Percentiles rank a stretch among this genome's conserved stretches.
Conservation (phyloP, 2,113 vertebrate genomes). For the Heptranchias perlo region DNA sequence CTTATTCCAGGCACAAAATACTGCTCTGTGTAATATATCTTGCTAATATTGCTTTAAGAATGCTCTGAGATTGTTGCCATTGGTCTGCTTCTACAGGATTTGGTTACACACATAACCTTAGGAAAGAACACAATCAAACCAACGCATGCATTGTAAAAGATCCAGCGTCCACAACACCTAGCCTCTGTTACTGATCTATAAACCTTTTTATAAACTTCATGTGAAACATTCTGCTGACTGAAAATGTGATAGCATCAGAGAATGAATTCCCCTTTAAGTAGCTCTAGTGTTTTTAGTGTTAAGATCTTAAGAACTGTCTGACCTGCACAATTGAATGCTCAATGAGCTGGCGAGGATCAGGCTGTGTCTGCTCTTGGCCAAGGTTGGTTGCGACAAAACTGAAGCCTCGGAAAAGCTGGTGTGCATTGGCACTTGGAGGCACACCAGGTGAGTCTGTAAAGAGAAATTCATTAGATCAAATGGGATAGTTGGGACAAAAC, state of each 20-base stretch:
- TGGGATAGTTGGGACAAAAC: conserved; percentile 28
- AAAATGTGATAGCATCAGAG: neutral
- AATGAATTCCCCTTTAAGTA: neutral
- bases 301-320: neutral
- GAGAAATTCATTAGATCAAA: conserved; percentile 38
- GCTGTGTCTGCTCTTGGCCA: conserved; percentile 67
- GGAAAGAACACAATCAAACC: neutral
- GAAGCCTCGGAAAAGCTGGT: conserved; percentile 90
- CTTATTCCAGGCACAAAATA: neutral
- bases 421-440: conserved; percentile 87
- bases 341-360: conserved; percentile 54
- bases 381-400: conserved; percentile 85
- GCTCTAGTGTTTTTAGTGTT: neutral
- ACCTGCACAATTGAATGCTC: conserved; percentile 89
- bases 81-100: neutral
- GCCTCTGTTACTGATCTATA: neutral
- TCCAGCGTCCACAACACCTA: neutral
- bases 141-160: neutral
- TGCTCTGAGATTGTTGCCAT: neutral
- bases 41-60: neutral
- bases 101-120: neutral
- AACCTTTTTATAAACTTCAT: neutral
- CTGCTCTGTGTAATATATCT: neutral
- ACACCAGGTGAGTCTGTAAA: conserved; percentile 83
- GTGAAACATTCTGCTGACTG: neutral